Conservation (phyloP, 2,888 invertebrate genomes). For the Helobdella robusta region DNA sequence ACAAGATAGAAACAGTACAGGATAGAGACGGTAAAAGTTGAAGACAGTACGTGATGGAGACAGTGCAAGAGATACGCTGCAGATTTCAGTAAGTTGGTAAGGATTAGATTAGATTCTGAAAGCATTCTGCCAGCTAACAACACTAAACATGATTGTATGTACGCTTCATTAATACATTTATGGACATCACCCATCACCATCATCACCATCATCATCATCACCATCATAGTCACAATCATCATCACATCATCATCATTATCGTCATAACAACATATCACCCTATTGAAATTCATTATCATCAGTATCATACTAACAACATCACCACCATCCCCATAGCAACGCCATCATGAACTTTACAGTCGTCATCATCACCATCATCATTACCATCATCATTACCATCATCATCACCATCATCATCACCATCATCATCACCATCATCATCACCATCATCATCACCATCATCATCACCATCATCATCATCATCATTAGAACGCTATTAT, state of each 20-base stretch:
- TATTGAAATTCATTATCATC: too few relatives aligned
- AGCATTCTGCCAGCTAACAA: too few relatives aligned
- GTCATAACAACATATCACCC: too few relatives aligned
- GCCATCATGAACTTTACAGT: neutral
- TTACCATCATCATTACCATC: neutral
- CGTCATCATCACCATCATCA: conserved; percentile 5
- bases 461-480: conserved; percentile 3
- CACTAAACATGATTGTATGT: too few relatives aligned
- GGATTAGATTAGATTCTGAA: too few relatives aligned
- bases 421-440: conserved; percentile 6
- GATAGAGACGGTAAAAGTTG: too few relatives aligned
- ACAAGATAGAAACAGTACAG: too few relatives aligned
- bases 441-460: conserved; percentile 5
- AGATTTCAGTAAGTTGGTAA: too few relatives aligned
- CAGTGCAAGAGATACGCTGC: too few relatives aligned
- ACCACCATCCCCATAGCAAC: neutral
- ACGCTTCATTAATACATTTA: too few relatives aligned
- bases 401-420: neutral
- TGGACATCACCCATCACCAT: too few relatives aligned
- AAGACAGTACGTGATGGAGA: too few relatives aligned
- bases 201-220: neutral
- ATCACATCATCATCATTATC: conserved; percentile 3
- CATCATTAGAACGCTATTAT: neutral
- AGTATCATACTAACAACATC: neutral
- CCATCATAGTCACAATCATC: neutral